Conservation (phyloP, 2,797 vertebrate genomes). For the Rhinichthys osculus region DNA sequence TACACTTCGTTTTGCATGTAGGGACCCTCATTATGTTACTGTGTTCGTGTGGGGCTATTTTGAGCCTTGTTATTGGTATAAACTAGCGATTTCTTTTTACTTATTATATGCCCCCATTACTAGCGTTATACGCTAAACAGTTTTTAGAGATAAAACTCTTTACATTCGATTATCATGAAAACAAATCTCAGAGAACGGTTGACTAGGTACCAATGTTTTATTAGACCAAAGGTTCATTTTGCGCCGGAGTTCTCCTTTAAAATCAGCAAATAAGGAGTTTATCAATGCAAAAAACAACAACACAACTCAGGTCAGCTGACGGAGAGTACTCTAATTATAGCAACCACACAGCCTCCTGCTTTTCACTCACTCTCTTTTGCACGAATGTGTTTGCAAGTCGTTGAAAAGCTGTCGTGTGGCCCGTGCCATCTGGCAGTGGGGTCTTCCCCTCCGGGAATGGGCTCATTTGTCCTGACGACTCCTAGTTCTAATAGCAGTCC, state of each 20-base stretch:
- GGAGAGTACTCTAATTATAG: slow-evolving; percentile 74
- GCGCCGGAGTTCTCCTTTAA: background rate
- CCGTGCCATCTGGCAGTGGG: slow-evolving; percentile 65
- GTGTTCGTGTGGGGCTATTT: too few species aligned
- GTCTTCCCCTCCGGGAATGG: slow-evolving; percentile 61
- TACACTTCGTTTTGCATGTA: too few species aligned
- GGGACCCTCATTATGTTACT: too few species aligned
- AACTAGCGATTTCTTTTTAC: too few species aligned
- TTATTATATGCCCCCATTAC: too few species aligned
- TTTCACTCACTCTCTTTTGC: slow-evolving; percentile 48
- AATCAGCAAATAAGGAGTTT: slow-evolving; percentile 1
- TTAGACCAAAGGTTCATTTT: too few species aligned
- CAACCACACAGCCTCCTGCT: slow-evolving; percentile 53
- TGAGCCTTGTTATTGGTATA: too few species aligned
- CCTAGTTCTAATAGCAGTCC: slow-evolving; percentile 55
- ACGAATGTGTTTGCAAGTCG: slow-evolving; percentile 32
- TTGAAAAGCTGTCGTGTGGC: slow-evolving; percentile 54
- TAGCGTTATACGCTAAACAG: too few species aligned
- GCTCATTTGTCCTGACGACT: slow-evolving; percentile 62
- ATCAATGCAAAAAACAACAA: slow-evolving; percentile 42
- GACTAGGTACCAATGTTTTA: too few species aligned
- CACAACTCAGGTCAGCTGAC: slow-evolving; percentile 57
- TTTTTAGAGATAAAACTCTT: too few species aligned
- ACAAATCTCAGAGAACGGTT: too few species aligned
- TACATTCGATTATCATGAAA: too few species aligned